phyloP scores from a whole-genome alignment of 2,888 invertebrate species.

The Stenodema calcarata region DNA sequence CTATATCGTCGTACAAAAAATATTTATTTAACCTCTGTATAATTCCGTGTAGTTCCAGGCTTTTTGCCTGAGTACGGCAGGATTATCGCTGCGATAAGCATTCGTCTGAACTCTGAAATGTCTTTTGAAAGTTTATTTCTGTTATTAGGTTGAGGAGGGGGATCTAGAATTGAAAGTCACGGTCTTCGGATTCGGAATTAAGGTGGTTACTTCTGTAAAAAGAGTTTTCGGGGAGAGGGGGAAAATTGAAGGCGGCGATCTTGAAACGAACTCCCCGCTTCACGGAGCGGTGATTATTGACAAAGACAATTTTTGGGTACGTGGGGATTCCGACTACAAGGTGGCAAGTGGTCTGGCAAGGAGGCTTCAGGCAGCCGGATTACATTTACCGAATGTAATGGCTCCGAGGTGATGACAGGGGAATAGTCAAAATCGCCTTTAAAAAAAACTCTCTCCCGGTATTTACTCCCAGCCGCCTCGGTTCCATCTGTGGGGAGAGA shows the following conservation, averaged over 20 bases:
- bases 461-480: neutral
- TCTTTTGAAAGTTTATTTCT: too few species aligned
- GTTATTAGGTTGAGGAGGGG: neutral
- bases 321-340: neutral
- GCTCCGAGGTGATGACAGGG: slow-evolving; percentile 24
- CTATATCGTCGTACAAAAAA: too few species aligned
- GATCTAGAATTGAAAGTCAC: neutral
- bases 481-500: neutral
- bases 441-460: neutral
- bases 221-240: neutral
- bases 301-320: slow-evolving; percentile 33
- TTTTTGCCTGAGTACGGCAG: too few species aligned
- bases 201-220: neutral
- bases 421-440: neutral
- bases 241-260: neutral
- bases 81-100: too few species aligned
- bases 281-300: slow-evolving; percentile 21
- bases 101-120: too few species aligned
- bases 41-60: too few species aligned
- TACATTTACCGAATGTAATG: slow-evolving; percentile 37
- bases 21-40: too few species aligned
- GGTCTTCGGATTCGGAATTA: neutral
- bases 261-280: neutral
- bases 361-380: neutral
- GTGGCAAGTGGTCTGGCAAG: slow-evolving; percentile 10